Evolutionary conservation across 2,113 vertebrate species (phyloP), one percentile per base, ranked within the genome.

Genomic region (Grus americana): DNA sequence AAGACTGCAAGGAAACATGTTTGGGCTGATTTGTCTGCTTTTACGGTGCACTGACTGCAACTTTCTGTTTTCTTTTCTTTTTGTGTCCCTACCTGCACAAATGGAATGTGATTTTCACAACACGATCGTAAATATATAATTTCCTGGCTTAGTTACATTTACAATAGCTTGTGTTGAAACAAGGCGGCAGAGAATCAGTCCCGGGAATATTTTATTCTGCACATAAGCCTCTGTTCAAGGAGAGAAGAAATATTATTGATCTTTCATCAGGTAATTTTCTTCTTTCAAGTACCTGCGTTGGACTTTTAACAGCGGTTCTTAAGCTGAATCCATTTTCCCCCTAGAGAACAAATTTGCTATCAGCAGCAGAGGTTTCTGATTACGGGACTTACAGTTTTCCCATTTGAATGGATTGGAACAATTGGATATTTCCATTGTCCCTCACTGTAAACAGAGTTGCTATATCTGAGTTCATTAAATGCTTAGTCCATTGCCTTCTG

Each of bases 221-320:
- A 26, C 49, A 42, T 84, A 88, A 89, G 12, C 36, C 36, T 72
- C 12, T 5, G 7, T 85, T 82, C 70, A 70, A 62, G n/a, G 58
- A 93, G 62, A 91, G 46, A 46, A 76, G 89, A 92, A 94, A 81
- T 80, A 79, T 92, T 94, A 96, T 96, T 95, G 96, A 96, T 97
- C 95, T 93, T 95, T 65, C 80, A 93, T 96, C 78, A 62, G 78
- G 91, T 91, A 92, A 87, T 97, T 97, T 95, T 93, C 89, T 91
- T 75, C 46, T 80, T 92, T 90, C 70, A 70, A 86, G 86, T 74
- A 85, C 46, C 61, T 79, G 54, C 57, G 44, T 18, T 85, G 88
- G 92, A 19, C 78, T 91, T 61, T 75, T 52, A 84, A 66, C 70
- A 73, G 78, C 8, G 0, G 42, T 86, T 91, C 62, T 91, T 85